Evolutionary conservation across 2,888 invertebrate species (phyloP).

Genomic region (Lacanobia wlatinum): DNA sequence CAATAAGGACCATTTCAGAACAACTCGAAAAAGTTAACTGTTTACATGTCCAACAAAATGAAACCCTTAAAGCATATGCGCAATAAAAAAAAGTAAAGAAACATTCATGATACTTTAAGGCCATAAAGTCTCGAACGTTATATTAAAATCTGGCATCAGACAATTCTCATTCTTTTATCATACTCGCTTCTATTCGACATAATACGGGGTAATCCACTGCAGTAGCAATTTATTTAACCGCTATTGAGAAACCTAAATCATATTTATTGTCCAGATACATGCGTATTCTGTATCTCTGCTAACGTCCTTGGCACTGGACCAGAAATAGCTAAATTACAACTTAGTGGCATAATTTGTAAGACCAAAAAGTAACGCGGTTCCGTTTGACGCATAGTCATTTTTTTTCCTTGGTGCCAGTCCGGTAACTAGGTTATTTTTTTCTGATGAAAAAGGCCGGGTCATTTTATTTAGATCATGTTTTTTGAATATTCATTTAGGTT

Average conservation of each 20-base stretch:
- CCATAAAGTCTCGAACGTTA: slow-evolving; percentile 34
- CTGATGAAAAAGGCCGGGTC: slow-evolving; percentile 11
- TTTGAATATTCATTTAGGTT: slow-evolving; percentile 7
- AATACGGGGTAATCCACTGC: slow-evolving; percentile 55
- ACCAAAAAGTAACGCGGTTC: slow-evolving; percentile 47
- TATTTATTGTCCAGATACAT: slow-evolving; percentile 65
- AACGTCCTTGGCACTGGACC: slow-evolving; percentile 67
- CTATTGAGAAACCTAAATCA: slow-evolving; percentile 64
- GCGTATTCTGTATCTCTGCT: slow-evolving; percentile 60
- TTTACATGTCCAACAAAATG: background rate
- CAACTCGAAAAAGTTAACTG: background rate
- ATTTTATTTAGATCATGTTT: slow-evolving; percentile 36
- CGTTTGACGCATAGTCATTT: slow-evolving; percentile 55
- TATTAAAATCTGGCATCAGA: slow-evolving; percentile 51
- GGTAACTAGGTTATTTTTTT: slow-evolving; percentile 25
- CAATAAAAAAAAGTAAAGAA: slow-evolving; percentile 39
- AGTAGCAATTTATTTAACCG: slow-evolving; percentile 53
- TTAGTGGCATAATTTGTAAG: slow-evolving; percentile 62
- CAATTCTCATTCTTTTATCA: slow-evolving; percentile 45
- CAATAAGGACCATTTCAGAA: background rate
- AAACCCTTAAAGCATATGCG: slow-evolving; percentile 10
- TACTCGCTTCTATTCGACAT: slow-evolving; percentile 31
- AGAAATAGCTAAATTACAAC: slow-evolving; percentile 66
- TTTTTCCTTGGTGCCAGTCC: slow-evolving; percentile 27
- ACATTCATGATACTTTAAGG: slow-evolving; percentile 15